These are phyloP conservation scores for Ophiothrix spiculata DNA, from an alignment of 35 echinoderm and acorn worm genomes.

Conservation along the genomic window DNA sequence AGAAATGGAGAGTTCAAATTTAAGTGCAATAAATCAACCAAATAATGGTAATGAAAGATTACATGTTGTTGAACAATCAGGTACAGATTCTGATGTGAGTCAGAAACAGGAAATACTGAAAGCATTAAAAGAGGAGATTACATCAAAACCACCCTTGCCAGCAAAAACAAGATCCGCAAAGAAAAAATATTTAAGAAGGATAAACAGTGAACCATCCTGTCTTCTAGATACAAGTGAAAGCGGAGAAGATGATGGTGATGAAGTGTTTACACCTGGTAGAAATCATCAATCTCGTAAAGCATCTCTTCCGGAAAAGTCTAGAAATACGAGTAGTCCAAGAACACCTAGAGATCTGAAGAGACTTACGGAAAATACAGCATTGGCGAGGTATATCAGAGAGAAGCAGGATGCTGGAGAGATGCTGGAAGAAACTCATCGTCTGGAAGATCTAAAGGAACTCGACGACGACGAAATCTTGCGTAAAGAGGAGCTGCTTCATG, in stretches of 20 bases:
- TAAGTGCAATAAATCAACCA: background rate
- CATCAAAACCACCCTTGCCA: slow-evolving; percentile 21
- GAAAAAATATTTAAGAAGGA: background rate
- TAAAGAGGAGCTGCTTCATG: slow-evolving; percentile 56
- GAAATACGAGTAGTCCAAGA: background rate
- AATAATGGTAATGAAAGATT: background rate
- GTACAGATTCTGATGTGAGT: background rate
- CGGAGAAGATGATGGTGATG: background rate
- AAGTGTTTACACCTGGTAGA: background rate
- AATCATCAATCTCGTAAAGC: slow-evolving; percentile 6
- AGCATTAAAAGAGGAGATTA: background rate
- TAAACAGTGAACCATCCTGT: slow-evolving; percentile 25
- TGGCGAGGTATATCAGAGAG: background rate
- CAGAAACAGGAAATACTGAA: background rate
- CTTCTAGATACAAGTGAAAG: background rate
- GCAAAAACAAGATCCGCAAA: slow-evolving; percentile 3
- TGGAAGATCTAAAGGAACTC: slow-evolving; percentile 4
- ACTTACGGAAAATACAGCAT: background rate
- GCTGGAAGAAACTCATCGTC: background rate
- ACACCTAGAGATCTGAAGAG: background rate
- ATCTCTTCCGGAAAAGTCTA: slow-evolving; percentile 19
- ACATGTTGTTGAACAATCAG: background rate
- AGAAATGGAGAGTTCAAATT: background rate
- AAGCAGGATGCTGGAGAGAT: background rate
- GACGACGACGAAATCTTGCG: slow-evolving; percentile 24